Conservation (phyloP, 1,140 invertebrate species). For the Hormaphis cornu region DNA sequence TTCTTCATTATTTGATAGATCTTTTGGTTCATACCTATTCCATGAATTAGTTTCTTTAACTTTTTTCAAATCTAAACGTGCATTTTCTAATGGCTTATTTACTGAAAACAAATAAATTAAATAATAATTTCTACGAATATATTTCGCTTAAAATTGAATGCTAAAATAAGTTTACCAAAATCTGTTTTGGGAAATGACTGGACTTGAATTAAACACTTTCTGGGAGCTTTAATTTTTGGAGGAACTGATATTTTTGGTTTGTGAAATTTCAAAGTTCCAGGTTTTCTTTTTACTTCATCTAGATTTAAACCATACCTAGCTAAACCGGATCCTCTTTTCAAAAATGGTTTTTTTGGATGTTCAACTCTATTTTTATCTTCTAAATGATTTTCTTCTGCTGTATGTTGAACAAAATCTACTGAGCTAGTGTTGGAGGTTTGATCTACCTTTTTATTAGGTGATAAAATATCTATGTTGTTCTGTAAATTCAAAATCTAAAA, state of each 20-base stretch:
- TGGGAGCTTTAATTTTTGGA: constrained; percentile 14
- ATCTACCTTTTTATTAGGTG: background rate
- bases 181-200: background rate
- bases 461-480: background rate
- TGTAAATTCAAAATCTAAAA: background rate
- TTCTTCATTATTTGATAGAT: background rate
- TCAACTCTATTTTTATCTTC: background rate
- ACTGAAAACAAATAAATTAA: constrained; percentile 4
- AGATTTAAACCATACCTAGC: constrained; percentile 25
- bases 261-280: background rate
- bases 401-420: background rate
- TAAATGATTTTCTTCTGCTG: background rate
- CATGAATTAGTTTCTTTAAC: background rate
- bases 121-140: background rate
- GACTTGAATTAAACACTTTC: constrained; percentile 4
- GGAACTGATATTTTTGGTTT: background rate
- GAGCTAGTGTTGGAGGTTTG: background rate
- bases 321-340: constrained; percentile 29
- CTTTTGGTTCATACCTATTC: constrained; percentile 26
- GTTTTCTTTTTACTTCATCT: constrained; percentile 12
- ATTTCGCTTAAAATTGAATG: background rate
- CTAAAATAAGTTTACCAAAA: background rate
- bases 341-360: constrained; percentile 24
- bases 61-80: constrained; percentile 12
- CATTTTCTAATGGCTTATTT: background rate